A percentile compares a stretch with the other conserved stretches of the same genome.
phyloP scores from a whole-genome alignment of 2,113 vertebrate genomes.

The Scophthalmus maximus region DNA sequence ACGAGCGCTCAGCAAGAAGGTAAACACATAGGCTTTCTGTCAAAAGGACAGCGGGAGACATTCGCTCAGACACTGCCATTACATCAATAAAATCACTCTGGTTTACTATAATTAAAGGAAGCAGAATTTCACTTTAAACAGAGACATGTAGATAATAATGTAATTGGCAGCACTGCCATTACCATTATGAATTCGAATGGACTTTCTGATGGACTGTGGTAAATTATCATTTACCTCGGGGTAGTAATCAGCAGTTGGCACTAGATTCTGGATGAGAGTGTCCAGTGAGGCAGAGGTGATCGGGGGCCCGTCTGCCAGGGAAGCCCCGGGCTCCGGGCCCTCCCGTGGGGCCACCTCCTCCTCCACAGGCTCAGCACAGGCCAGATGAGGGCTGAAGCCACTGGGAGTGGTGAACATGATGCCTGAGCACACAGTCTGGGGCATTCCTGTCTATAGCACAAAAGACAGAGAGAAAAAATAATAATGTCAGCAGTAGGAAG shows the following conservation, averaged over 20 bases:
- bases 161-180: conserved; percentile 9
- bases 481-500: conserved; percentile 10
- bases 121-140: conserved; percentile 12
- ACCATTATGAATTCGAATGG: conserved; percentile 12
- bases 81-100: conserved; percentile 35
- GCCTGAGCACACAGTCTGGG: conserved; percentile 87
- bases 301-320: conserved; percentile 84
- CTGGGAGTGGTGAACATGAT: conserved; percentile 89
- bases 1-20: conserved; percentile 92
- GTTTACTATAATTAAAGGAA: conserved; percentile 46
- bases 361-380: conserved; percentile 80
- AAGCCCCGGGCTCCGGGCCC: conserved; percentile 81
- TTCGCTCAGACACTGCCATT: conserved; percentile 17
- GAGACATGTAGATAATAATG: conserved; percentile 35
- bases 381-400: conserved; percentile 87
- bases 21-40: conserved; percentile 94
- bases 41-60: conserved; percentile 45
- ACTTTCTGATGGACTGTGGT: conserved; percentile 12
- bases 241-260: conserved; percentile 93
- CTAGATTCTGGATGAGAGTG: conserved; percentile 91
- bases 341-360: conserved; percentile 85
- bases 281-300: conserved; percentile 93
- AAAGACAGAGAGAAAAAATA: conserved; percentile 10
- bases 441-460: conserved; percentile 87
- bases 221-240: conserved; percentile 83